Percentiles rank a stretch among this genome's conserved stretches.
These are phyloP conservation scores for Coptodon rendalli DNA, from an alignment of 2,113 vertebrate genomes.

Conservation along the genomic window DNA sequence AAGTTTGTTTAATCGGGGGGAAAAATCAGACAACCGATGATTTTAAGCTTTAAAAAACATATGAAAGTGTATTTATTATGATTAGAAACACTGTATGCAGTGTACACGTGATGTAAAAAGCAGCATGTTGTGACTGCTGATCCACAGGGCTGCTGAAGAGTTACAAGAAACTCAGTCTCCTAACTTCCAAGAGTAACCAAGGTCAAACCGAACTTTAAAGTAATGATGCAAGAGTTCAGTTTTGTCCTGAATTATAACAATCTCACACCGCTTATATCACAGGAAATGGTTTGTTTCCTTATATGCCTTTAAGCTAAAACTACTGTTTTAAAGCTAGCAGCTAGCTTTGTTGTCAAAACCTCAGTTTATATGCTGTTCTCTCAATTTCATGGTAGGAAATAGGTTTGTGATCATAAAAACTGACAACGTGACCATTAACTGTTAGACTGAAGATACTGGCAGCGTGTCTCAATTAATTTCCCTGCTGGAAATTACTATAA, in stretches of 20 bases:
- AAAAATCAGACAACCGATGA: neutral
- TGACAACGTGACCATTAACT: neutral
- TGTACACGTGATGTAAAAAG: neutral
- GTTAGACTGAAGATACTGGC: neutral
- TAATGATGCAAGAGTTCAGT: neutral
- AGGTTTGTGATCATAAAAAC: neutral
- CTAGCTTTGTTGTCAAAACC: neutral
- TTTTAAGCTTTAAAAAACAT: neutral
- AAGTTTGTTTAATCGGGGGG: neutral
- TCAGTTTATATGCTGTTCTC: neutral
- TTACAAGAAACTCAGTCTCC: neutral
- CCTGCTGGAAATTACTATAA: neutral
- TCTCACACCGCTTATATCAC: neutral
- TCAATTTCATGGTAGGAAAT: neutral
- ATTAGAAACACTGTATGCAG: neutral
- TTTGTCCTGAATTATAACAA: neutral
- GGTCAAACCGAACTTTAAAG: neutral
- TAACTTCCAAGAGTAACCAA: neutral
- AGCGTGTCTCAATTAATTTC: neutral
- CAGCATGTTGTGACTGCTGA: neutral
- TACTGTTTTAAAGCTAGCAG: neutral
- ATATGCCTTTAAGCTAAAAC: neutral
- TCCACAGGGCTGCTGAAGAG: neutral
- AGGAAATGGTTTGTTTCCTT: neutral
- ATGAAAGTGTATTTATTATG: neutral